These are phyloP conservation scores for Typhlichthys eigenmanni DNA, from an alignment of 2,797 vertebrate species.

Conservation along the genomic window DNA sequence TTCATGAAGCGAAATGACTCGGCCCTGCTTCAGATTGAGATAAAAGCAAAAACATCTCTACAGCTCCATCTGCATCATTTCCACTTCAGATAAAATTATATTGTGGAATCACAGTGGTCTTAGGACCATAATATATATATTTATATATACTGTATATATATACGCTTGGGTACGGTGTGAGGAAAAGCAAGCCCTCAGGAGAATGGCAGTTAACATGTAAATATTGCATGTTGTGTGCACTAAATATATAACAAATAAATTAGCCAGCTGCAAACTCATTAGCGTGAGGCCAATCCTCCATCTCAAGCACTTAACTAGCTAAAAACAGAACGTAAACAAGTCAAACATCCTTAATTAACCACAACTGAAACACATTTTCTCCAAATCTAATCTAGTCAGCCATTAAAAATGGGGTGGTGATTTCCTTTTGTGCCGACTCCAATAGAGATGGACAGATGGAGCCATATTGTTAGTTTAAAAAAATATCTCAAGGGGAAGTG, in stretches of 20 bases:
- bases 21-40: conserved; percentile 45
- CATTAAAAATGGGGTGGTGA: conserved; percentile 23
- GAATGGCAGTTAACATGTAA: conserved; percentile 33
- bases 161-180: conserved; percentile 23
- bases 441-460: conserved; percentile 54
- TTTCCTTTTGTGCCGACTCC: conserved; percentile 31
- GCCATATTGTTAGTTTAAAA: conserved; percentile 52
- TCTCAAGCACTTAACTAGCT: conserved; percentile 20
- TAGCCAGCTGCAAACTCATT: conserved; percentile 35
- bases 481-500: conserved; percentile 56
- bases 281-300: conserved; percentile 30
- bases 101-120: conserved; percentile 11
- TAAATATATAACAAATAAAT: conserved; percentile 40
- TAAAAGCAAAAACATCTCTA: conserved; percentile 17
- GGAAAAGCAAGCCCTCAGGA: conserved; percentile 6
- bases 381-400: conserved; percentile 25
- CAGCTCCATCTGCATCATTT: conserved; percentile 45
- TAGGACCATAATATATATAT: too few relatives aligned
- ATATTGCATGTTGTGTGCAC: conserved; percentile 28
- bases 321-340: conserved; percentile 35
- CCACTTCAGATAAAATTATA: conserved; percentile 37
- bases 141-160: conserved; percentile 8
- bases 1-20: conserved; percentile 33
- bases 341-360: conserved; percentile 43
- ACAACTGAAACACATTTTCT: conserved; percentile 32